Conservation (phyloP, 2,113 vertebrate genomes). For the Proterorhinus semilunaris region DNA sequence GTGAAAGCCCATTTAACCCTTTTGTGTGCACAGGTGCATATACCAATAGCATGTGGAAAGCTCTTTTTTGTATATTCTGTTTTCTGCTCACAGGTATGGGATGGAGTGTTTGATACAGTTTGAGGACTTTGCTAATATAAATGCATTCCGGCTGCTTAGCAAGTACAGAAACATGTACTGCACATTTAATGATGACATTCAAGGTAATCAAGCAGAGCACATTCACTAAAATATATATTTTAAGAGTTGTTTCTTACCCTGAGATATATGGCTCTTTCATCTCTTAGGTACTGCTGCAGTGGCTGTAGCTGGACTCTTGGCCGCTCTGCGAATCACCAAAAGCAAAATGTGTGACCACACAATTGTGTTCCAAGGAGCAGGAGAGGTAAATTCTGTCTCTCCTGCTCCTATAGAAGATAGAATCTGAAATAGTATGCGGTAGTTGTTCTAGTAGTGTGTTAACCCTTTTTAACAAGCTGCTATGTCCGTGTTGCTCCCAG, state of each 20-base stretch:
- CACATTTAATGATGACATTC: constrained; percentile 99
- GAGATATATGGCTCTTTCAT: neutral
- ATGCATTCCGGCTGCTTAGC: constrained; percentile 92
- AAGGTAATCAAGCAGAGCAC: constrained; percentile 79
- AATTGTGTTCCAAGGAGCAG: constrained; percentile 94
- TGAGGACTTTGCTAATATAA: constrained; percentile 96
- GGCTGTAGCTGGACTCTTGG: constrained; percentile 92
- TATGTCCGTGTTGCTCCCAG: constrained; percentile 60
- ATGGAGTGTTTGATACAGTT: constrained; percentile 96
- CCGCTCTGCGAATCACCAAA: constrained; percentile 89
- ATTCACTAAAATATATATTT: too few species aligned
- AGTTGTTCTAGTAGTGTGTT: too few species aligned
- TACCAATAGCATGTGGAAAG: neutral
- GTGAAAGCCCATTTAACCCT: neutral
- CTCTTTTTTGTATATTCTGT: neutral
- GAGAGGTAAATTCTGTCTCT: constrained; percentile 79
- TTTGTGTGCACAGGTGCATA: neutral
- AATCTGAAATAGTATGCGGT: neutral
- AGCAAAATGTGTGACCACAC: constrained; percentile 91
- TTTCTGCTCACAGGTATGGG: constrained; percentile 80
- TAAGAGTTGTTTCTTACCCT: neutral
- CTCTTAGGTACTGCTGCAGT: constrained; percentile 91
- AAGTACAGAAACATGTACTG: constrained; percentile 93
- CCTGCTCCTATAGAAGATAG: neutral
- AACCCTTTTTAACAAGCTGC: constrained; percentile 1